phyloP scores from a whole-genome alignment of 2,797 vertebrate species.

The Coregonus ussuriensis region DNA sequence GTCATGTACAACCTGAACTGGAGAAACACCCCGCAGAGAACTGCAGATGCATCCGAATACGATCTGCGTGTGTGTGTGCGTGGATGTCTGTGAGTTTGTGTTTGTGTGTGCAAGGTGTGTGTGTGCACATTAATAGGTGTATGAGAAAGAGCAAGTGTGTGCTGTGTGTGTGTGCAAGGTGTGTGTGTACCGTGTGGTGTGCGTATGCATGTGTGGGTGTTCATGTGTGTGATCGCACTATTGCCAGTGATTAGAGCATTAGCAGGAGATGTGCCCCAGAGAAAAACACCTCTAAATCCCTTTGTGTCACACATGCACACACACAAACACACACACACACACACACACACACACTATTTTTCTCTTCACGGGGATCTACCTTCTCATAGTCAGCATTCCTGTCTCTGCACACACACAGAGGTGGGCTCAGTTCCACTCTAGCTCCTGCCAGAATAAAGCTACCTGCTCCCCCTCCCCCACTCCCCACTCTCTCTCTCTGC shows the following conservation, averaged over 20 bases:
- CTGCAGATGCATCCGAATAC: slow-evolving; percentile 46
- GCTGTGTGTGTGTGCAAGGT: not conserved
- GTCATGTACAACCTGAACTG: slow-evolving; percentile 56
- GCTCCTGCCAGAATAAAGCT: slow-evolving; percentile 56
- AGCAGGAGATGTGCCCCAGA: not conserved
- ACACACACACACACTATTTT: slow-evolving; percentile 5
- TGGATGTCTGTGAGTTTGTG: slow-evolving; percentile 9
- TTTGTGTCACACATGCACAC: slow-evolving; percentile 24
- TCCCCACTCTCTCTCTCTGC: slow-evolving; percentile 7
- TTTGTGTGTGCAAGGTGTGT: slow-evolving; percentile 3
- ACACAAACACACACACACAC: slow-evolving; percentile 27
- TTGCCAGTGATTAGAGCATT: not conserved
- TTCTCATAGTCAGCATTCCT: slow-evolving; percentile 66
- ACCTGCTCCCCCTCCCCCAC: not conserved
- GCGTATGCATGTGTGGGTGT: not conserved
- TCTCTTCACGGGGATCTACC: slow-evolving; percentile 53
- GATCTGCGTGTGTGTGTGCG: slow-evolving; percentile 23
- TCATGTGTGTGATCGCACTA: not conserved
- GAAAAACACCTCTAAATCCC: slow-evolving; percentile 1
- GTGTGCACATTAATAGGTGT: not conserved
- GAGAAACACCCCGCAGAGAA: slow-evolving; percentile 37
- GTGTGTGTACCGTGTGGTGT: not conserved
- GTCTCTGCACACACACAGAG: slow-evolving; percentile 38
- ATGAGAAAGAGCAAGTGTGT: too few relatives aligned
- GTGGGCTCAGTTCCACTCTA: slow-evolving; percentile 59